Percentiles rank a stretch among this genome's conserved stretches.
These are phyloP conservation scores for Numenius phaeopus DNA, from an alignment of 2,797 vertebrate genomes.

Conservation along the genomic window DNA sequence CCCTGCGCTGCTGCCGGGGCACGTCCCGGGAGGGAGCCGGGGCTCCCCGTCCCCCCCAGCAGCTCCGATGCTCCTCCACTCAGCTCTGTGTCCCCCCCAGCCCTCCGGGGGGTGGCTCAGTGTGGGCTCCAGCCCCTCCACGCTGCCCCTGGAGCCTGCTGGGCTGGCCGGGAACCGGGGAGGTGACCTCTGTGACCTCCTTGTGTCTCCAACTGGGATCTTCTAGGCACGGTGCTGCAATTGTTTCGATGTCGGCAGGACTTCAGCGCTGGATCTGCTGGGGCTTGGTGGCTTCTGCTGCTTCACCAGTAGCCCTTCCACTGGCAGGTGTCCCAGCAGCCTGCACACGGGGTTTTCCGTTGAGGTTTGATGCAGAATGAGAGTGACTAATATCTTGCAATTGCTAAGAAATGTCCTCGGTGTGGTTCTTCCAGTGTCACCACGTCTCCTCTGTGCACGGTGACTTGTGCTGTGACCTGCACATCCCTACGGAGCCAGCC, in stretches of 20 bases:
- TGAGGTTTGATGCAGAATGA: not conserved
- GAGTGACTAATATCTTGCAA: not conserved
- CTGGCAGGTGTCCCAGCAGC: not conserved
- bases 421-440: not conserved
- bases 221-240: not conserved
- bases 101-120: not conserved
- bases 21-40: not conserved
- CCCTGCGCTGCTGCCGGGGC: not conserved
- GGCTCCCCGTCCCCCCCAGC: not conserved
- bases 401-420: not conserved
- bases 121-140: not conserved
- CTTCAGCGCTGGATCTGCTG: not conserved
- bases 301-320: not conserved
- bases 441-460: not conserved
- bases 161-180: not conserved
- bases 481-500: not conserved
- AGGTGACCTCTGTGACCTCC: not conserved
- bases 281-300: not conserved
- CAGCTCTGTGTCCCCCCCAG: accelerated
- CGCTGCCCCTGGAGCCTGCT: not conserved
- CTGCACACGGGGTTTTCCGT: accelerated
- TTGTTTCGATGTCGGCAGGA: accelerated
- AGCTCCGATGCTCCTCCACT: not conserved
- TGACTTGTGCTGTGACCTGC: not conserved
- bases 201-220: not conserved